These are phyloP conservation scores for Drosophila pegasa DNA, from an alignment of 2,888 invertebrate genomes.

Conservation along the genomic window DNA sequence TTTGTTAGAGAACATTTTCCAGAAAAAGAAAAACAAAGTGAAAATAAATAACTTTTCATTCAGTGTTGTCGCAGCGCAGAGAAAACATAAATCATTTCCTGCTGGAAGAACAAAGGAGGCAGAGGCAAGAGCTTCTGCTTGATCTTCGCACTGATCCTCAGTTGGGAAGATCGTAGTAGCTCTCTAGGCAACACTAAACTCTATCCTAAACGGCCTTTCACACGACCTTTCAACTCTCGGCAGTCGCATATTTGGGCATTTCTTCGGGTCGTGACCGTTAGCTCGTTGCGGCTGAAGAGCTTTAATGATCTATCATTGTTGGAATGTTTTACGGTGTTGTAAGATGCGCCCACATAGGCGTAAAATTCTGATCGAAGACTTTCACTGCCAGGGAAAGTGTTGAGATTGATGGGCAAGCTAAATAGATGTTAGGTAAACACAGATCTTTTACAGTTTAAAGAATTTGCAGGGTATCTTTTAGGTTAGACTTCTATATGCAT, in stretches of 20 bases:
- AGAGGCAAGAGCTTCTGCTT: not conserved
- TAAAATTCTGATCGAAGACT: slow-evolving; percentile 43
- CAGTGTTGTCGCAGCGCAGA: slow-evolving; percentile 23
- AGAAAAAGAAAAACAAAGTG: slow-evolving; percentile 8
- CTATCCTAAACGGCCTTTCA: slow-evolving; percentile 57
- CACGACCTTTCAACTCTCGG: slow-evolving; percentile 69
- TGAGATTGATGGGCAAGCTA: slow-evolving; percentile 1
- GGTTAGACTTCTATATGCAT: no score
- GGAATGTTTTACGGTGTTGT: slow-evolving; percentile 28
- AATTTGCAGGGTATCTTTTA: not conserved
- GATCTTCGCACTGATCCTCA: slow-evolving; percentile 3
- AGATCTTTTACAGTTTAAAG: no score
- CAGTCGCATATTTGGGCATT: slow-evolving; percentile 12
- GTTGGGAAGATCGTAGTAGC: slow-evolving; percentile 28
- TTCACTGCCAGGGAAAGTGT: slow-evolving; percentile 52
- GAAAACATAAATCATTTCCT: slow-evolving; percentile 53
- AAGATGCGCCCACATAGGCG: slow-evolving; percentile 35
- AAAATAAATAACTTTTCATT: not conserved
- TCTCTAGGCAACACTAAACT: slow-evolving; percentile 20
- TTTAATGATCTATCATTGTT: slow-evolving; percentile 77
- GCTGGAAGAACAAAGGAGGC: slow-evolving; percentile 12
- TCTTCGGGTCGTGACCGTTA: slow-evolving; percentile 42
- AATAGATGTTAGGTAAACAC: not conserved
- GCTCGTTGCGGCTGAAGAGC: slow-evolving; percentile 30
- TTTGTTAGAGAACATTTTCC: slow-evolving; percentile 10